Percentiles rank a stretch among this genome's conserved stretches.
phyloP scores from a whole-genome alignment of 2,888 invertebrate species.

The Tridacna crocea region DNA sequence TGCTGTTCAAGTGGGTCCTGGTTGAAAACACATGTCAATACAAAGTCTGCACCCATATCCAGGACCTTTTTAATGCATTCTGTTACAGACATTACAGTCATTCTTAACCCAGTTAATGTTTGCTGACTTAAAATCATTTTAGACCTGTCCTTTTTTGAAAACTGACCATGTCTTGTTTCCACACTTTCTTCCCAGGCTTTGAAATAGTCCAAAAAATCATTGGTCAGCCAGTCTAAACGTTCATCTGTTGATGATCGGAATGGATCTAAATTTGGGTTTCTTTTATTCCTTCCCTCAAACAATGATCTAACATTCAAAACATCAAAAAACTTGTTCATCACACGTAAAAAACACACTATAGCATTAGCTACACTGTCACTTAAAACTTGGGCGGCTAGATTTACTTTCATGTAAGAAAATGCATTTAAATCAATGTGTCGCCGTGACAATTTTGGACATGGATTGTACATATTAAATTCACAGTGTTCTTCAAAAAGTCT shows the following conservation, averaged over 20 bases:
- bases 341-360: slow-evolving; percentile 38
- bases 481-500: slow-evolving; percentile 48
- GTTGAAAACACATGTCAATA: slow-evolving; percentile 48
- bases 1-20: slow-evolving; percentile 59
- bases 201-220: slow-evolving; percentile 47
- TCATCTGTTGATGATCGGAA: slow-evolving; percentile 28
- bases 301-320: slow-evolving; percentile 38
- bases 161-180: slow-evolving; percentile 5
- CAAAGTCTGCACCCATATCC: slow-evolving; percentile 32
- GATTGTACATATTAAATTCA: slow-evolving; percentile 32
- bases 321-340: slow-evolving; percentile 56
- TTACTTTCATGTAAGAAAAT: slow-evolving; percentile 41
- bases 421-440: slow-evolving; percentile 34
- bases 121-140: slow-evolving; percentile 43
- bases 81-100: slow-evolving; percentile 39
- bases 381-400: slow-evolving; percentile 41
- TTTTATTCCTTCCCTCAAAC: slow-evolving; percentile 34
- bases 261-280: slow-evolving; percentile 30
- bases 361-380: slow-evolving; percentile 39
- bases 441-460: slow-evolving; percentile 33
- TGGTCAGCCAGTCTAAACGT: slow-evolving; percentile 29
- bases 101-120: slow-evolving; percentile 48
- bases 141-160: slow-evolving; percentile 2
- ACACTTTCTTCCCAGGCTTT: slow-evolving; percentile 36
- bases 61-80: slow-evolving; percentile 38